Percentiles rank a stretch among this genome's conserved stretches.
Evolutionary conservation across 2,113 vertebrate species (phyloP).

Genomic region (Dicerorhinus sumatrensis): DNA sequence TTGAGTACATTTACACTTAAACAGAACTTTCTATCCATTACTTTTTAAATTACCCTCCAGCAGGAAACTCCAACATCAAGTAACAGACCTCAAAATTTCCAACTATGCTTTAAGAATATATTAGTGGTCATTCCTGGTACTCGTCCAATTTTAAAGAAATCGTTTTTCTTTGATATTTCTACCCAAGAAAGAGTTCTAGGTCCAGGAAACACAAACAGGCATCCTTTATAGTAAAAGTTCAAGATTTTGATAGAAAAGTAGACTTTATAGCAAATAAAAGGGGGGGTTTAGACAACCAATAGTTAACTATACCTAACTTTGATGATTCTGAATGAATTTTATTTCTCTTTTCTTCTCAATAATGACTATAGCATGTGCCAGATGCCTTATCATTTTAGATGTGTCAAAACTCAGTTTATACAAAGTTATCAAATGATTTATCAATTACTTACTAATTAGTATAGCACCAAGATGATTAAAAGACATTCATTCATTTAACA

Average conservation of each 20-base stretch:
- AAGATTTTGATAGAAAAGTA: slow-evolving; percentile 5
- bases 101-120: slow-evolving; percentile 52
- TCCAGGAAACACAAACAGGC: background rate
- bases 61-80: slow-evolving; percentile 58
- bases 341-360: background rate
- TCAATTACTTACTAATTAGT: background rate
- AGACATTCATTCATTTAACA: background rate
- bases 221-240: background rate
- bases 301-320: background rate
- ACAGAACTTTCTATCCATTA: slow-evolving; percentile 59
- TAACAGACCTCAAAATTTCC: slow-evolving; percentile 46
- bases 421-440: background rate
- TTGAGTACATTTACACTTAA: slow-evolving; percentile 74
- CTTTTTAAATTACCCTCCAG: slow-evolving; percentile 78
- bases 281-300: background rate
- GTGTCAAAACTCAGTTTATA: background rate
- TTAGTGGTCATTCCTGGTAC: background rate
- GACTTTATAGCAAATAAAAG: background rate
- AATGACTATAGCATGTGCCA: background rate
- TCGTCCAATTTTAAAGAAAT: slow-evolving; percentile 46
- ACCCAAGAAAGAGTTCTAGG: background rate
- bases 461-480: background rate
- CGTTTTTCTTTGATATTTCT: slow-evolving; percentile 40
- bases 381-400: background rate
- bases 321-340: background rate